These are phyloP conservation scores for Tenebrosternarchus preto DNA, from an alignment of 2,113 vertebrate species.

Conservation along the genomic window DNA sequence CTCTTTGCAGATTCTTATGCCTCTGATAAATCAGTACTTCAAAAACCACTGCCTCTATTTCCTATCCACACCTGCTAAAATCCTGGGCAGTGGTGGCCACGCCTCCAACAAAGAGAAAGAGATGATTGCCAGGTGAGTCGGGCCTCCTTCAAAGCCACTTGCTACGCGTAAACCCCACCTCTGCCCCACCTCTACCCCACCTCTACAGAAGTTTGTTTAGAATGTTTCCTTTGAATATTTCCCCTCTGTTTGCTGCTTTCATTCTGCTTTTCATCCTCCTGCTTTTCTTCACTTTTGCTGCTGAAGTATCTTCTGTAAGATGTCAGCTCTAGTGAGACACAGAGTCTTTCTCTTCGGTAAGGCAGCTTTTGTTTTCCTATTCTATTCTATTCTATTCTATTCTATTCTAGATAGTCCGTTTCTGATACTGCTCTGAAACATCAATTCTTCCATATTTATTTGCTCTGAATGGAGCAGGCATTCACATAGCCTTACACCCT, in stretches of 20 bases:
- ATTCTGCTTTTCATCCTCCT: slow-evolving; percentile 35
- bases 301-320: slow-evolving; percentile 92
- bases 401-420: neutral
- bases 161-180: too few species aligned
- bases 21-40: slow-evolving; percentile 92
- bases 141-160: too few species aligned
- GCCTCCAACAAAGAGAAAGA: slow-evolving; percentile 96
- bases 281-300: slow-evolving; percentile 12
- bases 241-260: slow-evolving; percentile 7
- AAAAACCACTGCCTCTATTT: slow-evolving; percentile 87
- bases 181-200: neutral
- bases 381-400: neutral
- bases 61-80: slow-evolving; percentile 82
- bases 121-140: slow-evolving; percentile 88
- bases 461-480: neutral
- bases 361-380: slow-evolving; percentile 46
- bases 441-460: neutral
- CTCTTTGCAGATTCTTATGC: slow-evolving; percentile 82
- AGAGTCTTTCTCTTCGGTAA: slow-evolving; percentile 94
- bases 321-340: slow-evolving; percentile 90
- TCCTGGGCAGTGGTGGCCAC: slow-evolving; percentile 88
- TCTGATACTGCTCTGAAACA: slow-evolving; percentile 7
- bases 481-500: too few species aligned
- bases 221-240: neutral
- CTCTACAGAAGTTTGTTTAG: neutral